A percentile compares a stretch with the other conserved stretches of the same genome.
Conservation (phyloP, 2,888 invertebrate species). For the Orthonychiurus folsomi region DNA sequence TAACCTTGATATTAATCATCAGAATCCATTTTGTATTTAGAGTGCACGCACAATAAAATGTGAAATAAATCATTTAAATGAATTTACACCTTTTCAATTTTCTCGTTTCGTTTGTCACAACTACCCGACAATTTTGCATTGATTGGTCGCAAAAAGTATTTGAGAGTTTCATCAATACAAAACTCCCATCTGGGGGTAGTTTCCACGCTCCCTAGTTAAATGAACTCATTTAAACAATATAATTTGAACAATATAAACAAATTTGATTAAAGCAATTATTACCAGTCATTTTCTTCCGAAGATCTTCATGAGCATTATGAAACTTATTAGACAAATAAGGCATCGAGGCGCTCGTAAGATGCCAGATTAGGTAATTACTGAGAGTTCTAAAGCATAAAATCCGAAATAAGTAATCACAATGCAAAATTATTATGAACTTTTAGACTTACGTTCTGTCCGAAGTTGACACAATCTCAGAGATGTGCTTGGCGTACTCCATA, state of each 20-base stretch:
- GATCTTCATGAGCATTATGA: slow-evolving; percentile 40
- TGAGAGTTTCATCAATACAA: slow-evolving; percentile 47
- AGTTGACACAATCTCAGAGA: slow-evolving; percentile 49
- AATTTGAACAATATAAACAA: not conserved
- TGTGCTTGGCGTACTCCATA: slow-evolving; percentile 48
- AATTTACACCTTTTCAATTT: slow-evolving; percentile 24
- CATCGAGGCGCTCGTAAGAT: slow-evolving; percentile 49
- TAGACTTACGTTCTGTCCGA: slow-evolving; percentile 45
- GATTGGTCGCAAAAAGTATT: slow-evolving; percentile 48
- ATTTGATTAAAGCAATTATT: too few relatives aligned
- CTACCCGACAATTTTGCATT: slow-evolving; percentile 46
- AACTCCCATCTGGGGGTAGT: slow-evolving; percentile 48
- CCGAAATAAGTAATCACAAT: too few relatives aligned
- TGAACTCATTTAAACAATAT: not conserved
- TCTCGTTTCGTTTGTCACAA: slow-evolving; percentile 32
- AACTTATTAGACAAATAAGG: slow-evolving; percentile 50
- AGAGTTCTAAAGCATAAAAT: slow-evolving; percentile 49
- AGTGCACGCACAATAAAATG: not conserved
- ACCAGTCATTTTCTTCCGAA: slow-evolving; percentile 40
- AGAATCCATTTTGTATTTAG: not conserved
- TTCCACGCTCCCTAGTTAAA: slow-evolving; percentile 41
- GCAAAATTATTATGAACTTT: too few relatives aligned
- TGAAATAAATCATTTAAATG: not conserved
- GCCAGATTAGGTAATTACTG: slow-evolving; percentile 56
- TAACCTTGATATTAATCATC: slow-evolving; percentile 38